Base-by-base conservation (phyloP, 2,797 vertebrate species). In the Tenualosa ilisha region DNA sequence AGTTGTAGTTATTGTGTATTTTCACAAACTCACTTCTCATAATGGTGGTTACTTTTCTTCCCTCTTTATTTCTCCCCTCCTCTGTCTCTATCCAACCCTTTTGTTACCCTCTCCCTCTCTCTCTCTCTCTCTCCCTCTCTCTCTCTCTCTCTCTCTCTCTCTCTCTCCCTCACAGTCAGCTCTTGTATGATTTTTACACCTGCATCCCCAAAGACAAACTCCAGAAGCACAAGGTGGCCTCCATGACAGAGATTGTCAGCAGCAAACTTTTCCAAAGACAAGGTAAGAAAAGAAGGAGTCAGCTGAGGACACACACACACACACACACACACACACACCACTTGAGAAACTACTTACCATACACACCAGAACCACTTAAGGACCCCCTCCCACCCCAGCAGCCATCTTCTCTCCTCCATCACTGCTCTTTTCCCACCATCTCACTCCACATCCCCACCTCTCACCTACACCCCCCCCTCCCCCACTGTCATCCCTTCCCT, bases 161-260 rank as follows among this genome's bases (percentile, higher is more conserved):
- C 24, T 53, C 3, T 37, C 56, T 3, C 6, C 82, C 6, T 72
- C 90, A 46, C 93, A 99, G 98, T 94, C 96, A 98, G 87, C 94
- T 99, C 72, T 94, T 99, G 0, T 96, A 96, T 79, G 97, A 99
- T 89, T 99, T 99, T 92, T 99, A 98, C 40, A 97, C 95, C 88
- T 98, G 97, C 91, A 98, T 99, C 87, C 97, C 97, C 5, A 97
- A 96, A 0, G 96, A 95, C 88, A 97, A 96, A 82, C 95, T 98
- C 7, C 97, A 98, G 94, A 99, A 99, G 89, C 97, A 97, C 90
- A 99, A 99, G 91, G 96, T 99, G 65, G 91, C 96, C 82, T 99
- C 98, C 87, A 97, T 99, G 98, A 98, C 96, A 54, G 97, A 99
- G 93, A 98, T 99, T 0, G 98, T 99, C 63, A 93, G 90, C 91